phyloP scores from a whole-genome alignment of 1,140 invertebrate species.

The Drosophila paulistorum region DNA sequence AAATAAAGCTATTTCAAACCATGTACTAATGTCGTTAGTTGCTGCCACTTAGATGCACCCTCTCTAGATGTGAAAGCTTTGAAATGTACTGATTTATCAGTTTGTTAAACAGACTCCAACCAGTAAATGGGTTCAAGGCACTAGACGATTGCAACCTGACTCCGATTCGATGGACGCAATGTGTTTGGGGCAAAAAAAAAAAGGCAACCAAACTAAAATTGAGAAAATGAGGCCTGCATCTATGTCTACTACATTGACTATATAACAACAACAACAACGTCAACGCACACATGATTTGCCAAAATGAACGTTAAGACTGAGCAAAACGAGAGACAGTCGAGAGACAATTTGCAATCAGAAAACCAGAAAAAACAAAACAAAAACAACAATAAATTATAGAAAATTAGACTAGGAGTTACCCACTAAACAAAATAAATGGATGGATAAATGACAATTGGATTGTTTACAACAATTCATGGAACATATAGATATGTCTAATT shows the following conservation, averaged over 20 bases:
- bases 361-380: slow-evolving; percentile 64
- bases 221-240: slow-evolving; percentile 59
- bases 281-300: slow-evolving; percentile 54
- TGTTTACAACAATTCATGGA: too few species aligned
- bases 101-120: slow-evolving; percentile 5
- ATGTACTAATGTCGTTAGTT: too few species aligned
- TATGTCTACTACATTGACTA: slow-evolving; percentile 34
- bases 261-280: slow-evolving; percentile 37
- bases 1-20: too few species aligned
- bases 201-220: slow-evolving; percentile 9
- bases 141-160: slow-evolving; percentile 19
- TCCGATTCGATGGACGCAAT: slow-evolving; percentile 8
- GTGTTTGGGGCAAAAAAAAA: slow-evolving; percentile 4
- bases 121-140: slow-evolving; percentile 26
- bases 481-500: too few species aligned
- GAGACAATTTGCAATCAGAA: slow-evolving; percentile 77
- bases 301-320: slow-evolving; percentile 43
- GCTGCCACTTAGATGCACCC: neutral
- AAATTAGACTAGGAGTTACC: neutral
- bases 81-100: slow-evolving; percentile 1
- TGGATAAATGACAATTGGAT: too few species aligned
- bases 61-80: neutral
- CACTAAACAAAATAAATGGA: too few species aligned
- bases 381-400: slow-evolving; percentile 34
- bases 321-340: slow-evolving; percentile 73